Percentiles rank a stretch among this genome's conserved stretches.
These are phyloP conservation scores for Pseudochaenichthys georgianus DNA, from an alignment of 2,797 vertebrate species.

Conservation along the genomic window DNA sequence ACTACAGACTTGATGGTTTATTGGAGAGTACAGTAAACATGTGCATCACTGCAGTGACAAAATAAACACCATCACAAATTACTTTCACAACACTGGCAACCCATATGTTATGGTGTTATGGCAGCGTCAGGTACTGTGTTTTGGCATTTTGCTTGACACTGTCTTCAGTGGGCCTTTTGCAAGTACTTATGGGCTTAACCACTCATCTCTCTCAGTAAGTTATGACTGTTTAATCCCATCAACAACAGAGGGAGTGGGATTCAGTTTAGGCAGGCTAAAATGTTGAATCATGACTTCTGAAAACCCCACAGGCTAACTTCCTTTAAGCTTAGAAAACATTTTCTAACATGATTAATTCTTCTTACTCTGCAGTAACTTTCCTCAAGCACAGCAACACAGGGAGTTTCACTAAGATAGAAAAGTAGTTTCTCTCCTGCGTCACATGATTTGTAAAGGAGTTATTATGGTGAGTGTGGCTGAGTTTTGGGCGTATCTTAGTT, in stretches of 20 bases:
- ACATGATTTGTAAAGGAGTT: slow-evolving; percentile 16
- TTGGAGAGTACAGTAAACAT: slow-evolving; percentile 2
- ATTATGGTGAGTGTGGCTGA: slow-evolving; percentile 15
- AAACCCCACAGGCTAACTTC: slow-evolving; percentile 50
- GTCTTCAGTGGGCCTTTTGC: slow-evolving; percentile 55
- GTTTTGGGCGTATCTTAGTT: slow-evolving; percentile 9
- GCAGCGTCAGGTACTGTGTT: slow-evolving; percentile 11
- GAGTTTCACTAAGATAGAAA: slow-evolving; percentile 18
- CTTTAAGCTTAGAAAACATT: slow-evolving; percentile 47
- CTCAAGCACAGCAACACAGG: slow-evolving; percentile 39
- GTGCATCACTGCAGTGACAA: background rate
- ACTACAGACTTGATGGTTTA: background rate
- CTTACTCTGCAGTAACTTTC: slow-evolving; percentile 38
- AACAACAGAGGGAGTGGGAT: slow-evolving; percentile 54
- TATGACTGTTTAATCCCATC: slow-evolving; percentile 75
- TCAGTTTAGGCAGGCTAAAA: slow-evolving; percentile 50
- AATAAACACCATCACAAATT: background rate
- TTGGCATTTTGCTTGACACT: slow-evolving; percentile 48
- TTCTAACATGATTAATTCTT: slow-evolving; percentile 62
- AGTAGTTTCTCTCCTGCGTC: slow-evolving; percentile 18
- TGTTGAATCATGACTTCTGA: slow-evolving; percentile 69
- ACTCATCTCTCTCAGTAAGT: slow-evolving; percentile 56
- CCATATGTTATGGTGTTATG: background rate
- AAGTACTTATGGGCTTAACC: slow-evolving; percentile 67
- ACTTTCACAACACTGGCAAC: slow-evolving; percentile 1